Conservation (phyloP, 2,113 vertebrate genomes). For the Ciconia maguari region DNA sequence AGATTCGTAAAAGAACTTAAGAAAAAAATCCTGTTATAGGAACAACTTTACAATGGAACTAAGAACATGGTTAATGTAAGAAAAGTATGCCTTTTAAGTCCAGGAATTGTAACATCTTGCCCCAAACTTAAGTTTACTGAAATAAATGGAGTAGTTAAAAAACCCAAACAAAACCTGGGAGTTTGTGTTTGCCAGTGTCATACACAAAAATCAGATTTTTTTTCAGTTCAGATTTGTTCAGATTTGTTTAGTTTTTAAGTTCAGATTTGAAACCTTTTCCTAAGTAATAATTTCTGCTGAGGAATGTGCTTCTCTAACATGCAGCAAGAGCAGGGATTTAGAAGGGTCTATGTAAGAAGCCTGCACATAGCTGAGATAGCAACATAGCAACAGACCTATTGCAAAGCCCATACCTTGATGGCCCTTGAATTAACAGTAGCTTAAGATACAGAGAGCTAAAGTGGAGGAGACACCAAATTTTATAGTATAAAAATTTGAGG, state of each 20-base stretch:
- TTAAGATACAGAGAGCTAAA: neutral
- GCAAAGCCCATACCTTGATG: neutral
- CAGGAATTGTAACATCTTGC: neutral
- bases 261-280: neutral
- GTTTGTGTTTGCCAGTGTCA: neutral
- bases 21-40: neutral
- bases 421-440: neutral
- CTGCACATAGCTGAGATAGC: neutral
- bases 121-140: neutral
- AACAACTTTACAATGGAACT: neutral
- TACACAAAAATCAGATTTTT: neutral
- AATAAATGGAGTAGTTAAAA: neutral
- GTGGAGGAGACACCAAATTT: neutral
- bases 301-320: neutral
- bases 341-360: neutral
- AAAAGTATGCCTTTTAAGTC: neutral
- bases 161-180: neutral
- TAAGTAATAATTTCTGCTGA: neutral
- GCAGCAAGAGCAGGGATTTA: neutral
- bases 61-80: neutral
- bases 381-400: neutral
- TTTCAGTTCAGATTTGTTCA: neutral
- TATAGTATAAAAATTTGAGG: neutral
- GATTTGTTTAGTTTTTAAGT: neutral
- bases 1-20: neutral